These are phyloP conservation scores for Anas flavirostris DNA, from an alignment of 2,797 vertebrate genomes.

Conservation along the genomic window DNA sequence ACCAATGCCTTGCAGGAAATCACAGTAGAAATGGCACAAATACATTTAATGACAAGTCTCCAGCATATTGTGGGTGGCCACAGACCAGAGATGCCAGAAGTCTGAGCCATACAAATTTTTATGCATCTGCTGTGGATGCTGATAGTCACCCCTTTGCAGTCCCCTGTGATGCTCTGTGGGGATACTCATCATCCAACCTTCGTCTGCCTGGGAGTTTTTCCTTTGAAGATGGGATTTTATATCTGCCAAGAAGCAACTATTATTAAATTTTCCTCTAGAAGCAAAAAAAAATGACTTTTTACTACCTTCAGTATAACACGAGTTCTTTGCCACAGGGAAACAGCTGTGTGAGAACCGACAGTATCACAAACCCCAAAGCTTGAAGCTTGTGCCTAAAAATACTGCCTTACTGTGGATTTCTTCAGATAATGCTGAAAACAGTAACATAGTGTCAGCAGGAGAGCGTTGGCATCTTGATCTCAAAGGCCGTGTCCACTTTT, in stretches of 20 bases:
- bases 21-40: background rate
- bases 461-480: background rate
- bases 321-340: background rate
- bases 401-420: background rate
- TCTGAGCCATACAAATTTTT: background rate
- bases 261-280: background rate
- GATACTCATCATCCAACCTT: background rate
- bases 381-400: background rate
- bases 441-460: rapidly evolving
- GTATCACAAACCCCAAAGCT: background rate
- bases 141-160: background rate
- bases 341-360: rapidly evolving
- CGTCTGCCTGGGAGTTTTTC: background rate
- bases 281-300: background rate
- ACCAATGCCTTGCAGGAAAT: background rate
- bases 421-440: background rate
- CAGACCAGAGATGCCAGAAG: background rate
- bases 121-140: background rate
- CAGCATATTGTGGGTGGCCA: background rate
- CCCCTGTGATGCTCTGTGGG: background rate
- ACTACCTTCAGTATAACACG: rapidly evolving
- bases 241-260: background rate
- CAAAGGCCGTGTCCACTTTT: background rate
- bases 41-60: background rate
- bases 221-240: background rate